phyloP scores from a whole-genome alignment of 1,140 invertebrate genomes.

The Melipona quadrifasciata region DNA sequence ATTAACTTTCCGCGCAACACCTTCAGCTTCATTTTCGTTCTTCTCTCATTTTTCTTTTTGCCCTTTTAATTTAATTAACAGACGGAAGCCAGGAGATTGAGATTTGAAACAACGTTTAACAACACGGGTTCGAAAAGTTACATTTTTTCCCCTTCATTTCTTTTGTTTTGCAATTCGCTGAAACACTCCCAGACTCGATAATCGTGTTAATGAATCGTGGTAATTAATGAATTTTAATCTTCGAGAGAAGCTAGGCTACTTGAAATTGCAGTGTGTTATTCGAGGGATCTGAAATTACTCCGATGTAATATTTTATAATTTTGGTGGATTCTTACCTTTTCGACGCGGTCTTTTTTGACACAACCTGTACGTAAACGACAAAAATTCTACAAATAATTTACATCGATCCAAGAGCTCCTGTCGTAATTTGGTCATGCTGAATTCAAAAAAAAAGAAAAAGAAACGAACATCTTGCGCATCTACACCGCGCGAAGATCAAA shows the following conservation, averaged over 20 bases:
- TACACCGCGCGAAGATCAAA: background rate
- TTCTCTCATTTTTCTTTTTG: background rate
- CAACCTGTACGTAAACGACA: slow-evolving; percentile 38
- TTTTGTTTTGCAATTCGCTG: background rate
- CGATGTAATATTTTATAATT: background rate
- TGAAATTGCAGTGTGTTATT: background rate
- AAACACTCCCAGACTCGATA: slow-evolving; percentile 52
- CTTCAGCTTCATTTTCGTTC: slow-evolving; percentile 1
- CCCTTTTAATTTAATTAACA: background rate
- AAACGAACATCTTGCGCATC: background rate
- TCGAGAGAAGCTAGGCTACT: slow-evolving; percentile 20
- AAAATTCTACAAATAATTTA: slow-evolving; percentile 38
- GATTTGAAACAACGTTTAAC: background rate
- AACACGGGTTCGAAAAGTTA: background rate
- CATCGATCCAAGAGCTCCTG: background rate
- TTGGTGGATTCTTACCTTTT: slow-evolving; percentile 30
- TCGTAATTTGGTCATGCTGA: slow-evolving; percentile 23
- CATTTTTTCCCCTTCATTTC: background rate
- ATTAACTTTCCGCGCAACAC: background rate
- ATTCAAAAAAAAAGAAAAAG: background rate
- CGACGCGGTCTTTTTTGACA: slow-evolving; percentile 24
- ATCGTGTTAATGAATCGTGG: background rate
- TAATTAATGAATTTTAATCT: background rate
- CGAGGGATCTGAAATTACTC: background rate
- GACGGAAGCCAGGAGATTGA: background rate